These are phyloP conservation scores for Cassiopea andromeda DNA, from an alignment of 30 jellyfish, hydroid and myxozoan genomes.

Conservation along the genomic window DNA sequence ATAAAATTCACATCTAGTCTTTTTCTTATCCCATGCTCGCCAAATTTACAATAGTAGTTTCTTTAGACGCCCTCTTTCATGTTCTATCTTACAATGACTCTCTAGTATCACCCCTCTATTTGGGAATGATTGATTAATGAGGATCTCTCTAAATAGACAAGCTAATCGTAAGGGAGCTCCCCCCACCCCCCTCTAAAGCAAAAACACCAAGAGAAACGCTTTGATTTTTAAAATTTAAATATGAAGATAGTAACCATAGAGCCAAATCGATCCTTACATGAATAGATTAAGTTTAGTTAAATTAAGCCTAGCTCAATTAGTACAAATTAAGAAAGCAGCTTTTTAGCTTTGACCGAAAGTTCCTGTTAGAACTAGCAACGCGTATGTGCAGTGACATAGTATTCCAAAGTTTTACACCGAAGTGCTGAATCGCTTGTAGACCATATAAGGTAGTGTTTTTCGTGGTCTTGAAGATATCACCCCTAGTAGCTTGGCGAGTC, in stretches of 20 bases:
- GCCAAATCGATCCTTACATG: neutral
- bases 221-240: too few relatives aligned
- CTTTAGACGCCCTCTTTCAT: too few relatives aligned
- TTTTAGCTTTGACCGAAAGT: neutral
- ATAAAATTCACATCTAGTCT: too few relatives aligned
- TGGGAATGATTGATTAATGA: too few relatives aligned
- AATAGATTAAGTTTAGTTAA: neutral
- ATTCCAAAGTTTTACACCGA: neutral
- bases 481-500: constrained; percentile 1
- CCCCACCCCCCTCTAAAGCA: too few relatives aligned
- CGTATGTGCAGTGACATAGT: neutral
- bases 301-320: neutral
- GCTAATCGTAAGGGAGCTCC: too few relatives aligned
- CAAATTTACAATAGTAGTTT: too few relatives aligned
- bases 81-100: too few relatives aligned
- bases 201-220: too few relatives aligned
- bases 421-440: neutral
- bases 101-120: too few relatives aligned
- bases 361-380: neutral
- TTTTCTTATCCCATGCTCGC: too few relatives aligned
- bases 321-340: neutral
- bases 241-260: neutral
- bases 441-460: neutral
- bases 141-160: too few relatives aligned
- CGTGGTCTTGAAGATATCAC: neutral